Conservation (phyloP, 2,888 invertebrate genomes). For the Ptilodon capucinus region DNA sequence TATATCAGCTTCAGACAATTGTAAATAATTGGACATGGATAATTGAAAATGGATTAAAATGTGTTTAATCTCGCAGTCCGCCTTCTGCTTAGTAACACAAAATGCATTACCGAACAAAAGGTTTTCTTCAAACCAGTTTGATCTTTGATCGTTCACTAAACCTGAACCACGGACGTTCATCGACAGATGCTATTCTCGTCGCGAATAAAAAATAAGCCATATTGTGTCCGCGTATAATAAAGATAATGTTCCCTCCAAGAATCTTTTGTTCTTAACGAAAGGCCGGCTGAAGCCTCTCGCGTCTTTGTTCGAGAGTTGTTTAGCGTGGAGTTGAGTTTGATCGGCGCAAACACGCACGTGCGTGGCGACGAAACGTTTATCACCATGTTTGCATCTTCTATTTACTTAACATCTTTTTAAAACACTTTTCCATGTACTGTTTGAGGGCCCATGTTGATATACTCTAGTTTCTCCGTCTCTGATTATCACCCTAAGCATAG, state of each 20-base stretch:
- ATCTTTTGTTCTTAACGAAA: slow-evolving; percentile 32
- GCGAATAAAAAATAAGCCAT: slow-evolving; percentile 34
- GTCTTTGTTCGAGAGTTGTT: slow-evolving; percentile 34
- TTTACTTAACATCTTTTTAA: slow-evolving; percentile 52
- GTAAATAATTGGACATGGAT: slow-evolving; percentile 15
- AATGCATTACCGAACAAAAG: slow-evolving; percentile 38
- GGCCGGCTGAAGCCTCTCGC: slow-evolving; percentile 14
- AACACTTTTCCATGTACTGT: slow-evolving; percentile 29
- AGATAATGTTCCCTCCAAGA: slow-evolving; percentile 27
- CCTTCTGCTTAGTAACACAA: slow-evolving; percentile 24
- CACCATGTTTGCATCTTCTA: slow-evolving; percentile 53
- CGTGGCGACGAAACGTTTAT: slow-evolving; percentile 56
- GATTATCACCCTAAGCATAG: slow-evolving; percentile 15
- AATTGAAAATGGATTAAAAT: slow-evolving; percentile 29
- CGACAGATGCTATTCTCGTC: slow-evolving; percentile 49
- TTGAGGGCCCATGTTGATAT: slow-evolving; percentile 17
- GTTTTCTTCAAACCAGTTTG: slow-evolving; percentile 48
- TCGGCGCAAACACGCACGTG: slow-evolving; percentile 64
- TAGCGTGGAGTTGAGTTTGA: slow-evolving; percentile 35
- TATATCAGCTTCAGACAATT: slow-evolving; percentile 7
- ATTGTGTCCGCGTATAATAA: slow-evolving; percentile 35
- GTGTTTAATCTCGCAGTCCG: slow-evolving; percentile 27
- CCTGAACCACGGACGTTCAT: slow-evolving; percentile 32
- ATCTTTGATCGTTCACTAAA: slow-evolving; percentile 47
- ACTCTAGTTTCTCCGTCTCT: slow-evolving; percentile 17